phyloP scores from a whole-genome alignment of 2,797 vertebrate genomes.

The Microcaecilia unicolor region DNA sequence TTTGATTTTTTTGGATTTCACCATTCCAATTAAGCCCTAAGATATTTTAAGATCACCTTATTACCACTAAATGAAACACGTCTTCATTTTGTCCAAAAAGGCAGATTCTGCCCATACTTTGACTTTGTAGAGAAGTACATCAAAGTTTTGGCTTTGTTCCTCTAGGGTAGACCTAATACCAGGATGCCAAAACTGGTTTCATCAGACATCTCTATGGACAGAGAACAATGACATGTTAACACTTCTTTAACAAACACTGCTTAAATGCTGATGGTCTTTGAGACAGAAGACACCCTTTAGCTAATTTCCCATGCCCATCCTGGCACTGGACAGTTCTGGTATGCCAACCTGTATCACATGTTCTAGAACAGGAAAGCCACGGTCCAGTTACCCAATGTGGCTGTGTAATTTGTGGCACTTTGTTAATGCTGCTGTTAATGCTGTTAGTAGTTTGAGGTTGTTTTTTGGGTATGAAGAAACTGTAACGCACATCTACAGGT shows the following conservation, averaged over 20 bases:
- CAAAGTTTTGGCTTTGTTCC: constrained; percentile 28
- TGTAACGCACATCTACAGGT: constrained; percentile 86
- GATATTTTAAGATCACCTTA: constrained; percentile 30
- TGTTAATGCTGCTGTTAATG: constrained; percentile 28
- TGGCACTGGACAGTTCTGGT: constrained; percentile 95
- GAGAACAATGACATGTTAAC: constrained; percentile 58
- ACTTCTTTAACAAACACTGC: constrained; percentile 86
- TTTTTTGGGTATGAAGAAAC: constrained; percentile 80
- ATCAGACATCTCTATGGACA: constrained; percentile 13
- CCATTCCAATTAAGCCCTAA: constrained; percentile 24
- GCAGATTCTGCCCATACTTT: constrained; percentile 55
- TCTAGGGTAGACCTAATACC: constrained; percentile 22
- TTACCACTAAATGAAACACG: constrained; percentile 36
- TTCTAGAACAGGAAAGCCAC: constrained; percentile 89
- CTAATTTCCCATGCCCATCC: constrained; percentile 74
- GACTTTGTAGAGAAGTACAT: constrained; percentile 24
- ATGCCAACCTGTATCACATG: constrained; percentile 94
- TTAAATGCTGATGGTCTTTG: constrained; percentile 87
- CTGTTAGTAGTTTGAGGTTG: constrained; percentile 43
- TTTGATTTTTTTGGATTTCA: constrained; percentile 27
- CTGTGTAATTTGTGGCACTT: constrained; percentile 26
- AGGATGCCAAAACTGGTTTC: constrained; percentile 5
- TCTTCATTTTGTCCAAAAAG: constrained; percentile 46
- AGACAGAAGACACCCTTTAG: constrained; percentile 74
- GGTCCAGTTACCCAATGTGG: constrained; percentile 81